Conservation (phyloP, 2,113 vertebrate genomes). For the Sarotherodon lohbergeri region DNA sequence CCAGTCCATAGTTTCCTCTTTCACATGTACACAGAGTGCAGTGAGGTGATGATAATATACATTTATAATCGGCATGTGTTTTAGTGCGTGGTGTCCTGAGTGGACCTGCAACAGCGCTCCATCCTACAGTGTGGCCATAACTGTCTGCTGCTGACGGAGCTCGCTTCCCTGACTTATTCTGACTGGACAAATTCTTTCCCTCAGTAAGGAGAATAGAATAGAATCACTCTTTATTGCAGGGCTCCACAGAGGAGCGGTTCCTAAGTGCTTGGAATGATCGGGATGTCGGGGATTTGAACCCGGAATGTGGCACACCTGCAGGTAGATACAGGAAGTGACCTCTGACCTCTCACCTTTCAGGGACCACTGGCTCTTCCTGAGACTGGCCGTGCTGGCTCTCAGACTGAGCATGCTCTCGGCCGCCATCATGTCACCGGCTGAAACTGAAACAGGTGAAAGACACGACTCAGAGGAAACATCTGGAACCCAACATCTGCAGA, state of each 20-base stretch:
- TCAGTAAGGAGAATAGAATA: not conserved
- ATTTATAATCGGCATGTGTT: not conserved
- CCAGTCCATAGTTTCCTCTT: not conserved
- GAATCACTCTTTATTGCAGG: not conserved
- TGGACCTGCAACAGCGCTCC: not conserved
- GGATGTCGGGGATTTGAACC: not conserved
- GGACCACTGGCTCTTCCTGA: conserved; percentile 65
- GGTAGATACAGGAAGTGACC: not conserved
- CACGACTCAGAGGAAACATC: not conserved
- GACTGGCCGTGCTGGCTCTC: conserved; percentile 25
- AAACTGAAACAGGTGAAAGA: conserved; percentile 24
- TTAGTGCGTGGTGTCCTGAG: not conserved
- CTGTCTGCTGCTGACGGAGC: not conserved
- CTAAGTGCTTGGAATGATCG: not conserved
- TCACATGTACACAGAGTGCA: not conserved
- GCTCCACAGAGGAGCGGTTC: not conserved
- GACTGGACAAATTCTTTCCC: not conserved
- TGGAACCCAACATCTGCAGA: not conserved
- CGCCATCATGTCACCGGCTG: not conserved
- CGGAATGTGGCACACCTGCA: not conserved
- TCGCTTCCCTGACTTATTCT: not conserved
- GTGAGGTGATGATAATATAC: fast-evolving
- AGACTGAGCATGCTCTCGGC: conserved; percentile 64
- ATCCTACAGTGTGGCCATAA: not conserved
- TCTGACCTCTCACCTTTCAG: conserved; percentile 54